Percentiles rank a stretch among this genome's conserved stretches.
These are phyloP conservation scores for Lacerta bilineata DNA, from an alignment of 2,797 vertebrate genomes.

Conservation along the genomic window DNA sequence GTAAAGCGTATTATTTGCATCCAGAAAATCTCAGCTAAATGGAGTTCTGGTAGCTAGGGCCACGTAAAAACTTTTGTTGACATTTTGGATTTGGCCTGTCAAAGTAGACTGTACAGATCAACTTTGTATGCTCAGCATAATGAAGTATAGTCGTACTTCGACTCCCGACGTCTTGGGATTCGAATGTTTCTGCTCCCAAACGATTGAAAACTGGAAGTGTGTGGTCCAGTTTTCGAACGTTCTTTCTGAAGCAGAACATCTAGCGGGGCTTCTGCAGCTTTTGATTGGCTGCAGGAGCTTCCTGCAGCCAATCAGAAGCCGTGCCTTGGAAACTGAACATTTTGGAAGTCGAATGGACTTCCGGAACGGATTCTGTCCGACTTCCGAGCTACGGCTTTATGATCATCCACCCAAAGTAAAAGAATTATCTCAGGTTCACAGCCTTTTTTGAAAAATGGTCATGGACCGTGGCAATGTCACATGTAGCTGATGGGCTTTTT, in stretches of 20 bases:
- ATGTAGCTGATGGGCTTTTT: neutral
- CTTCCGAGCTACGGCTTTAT: no score
- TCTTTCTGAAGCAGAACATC: no score
- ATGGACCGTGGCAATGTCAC: neutral
- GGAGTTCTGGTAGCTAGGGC: neutral
- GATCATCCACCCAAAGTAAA: neutral
- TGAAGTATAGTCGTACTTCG: neutral
- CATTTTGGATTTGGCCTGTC: neutral
- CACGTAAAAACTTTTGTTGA: neutral
- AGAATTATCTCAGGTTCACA: neutral
- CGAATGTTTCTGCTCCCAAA: no score
- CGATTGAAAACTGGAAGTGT: no score
- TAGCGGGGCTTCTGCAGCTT: no score
- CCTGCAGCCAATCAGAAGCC: no score
- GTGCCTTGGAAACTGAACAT: no score
- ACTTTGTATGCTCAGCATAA: neutral
- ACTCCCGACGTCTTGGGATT: no score
- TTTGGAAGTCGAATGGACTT: no score
- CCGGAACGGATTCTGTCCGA: no score
- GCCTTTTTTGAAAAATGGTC: neutral
- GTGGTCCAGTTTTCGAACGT: no score
- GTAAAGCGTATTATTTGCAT: neutral
- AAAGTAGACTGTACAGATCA: neutral
- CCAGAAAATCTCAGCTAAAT: neutral
- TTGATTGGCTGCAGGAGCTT: no score